Evolutionary conservation across 2,113 vertebrate genomes (phyloP).

Genomic region (Ceyx margarethae): DNA sequence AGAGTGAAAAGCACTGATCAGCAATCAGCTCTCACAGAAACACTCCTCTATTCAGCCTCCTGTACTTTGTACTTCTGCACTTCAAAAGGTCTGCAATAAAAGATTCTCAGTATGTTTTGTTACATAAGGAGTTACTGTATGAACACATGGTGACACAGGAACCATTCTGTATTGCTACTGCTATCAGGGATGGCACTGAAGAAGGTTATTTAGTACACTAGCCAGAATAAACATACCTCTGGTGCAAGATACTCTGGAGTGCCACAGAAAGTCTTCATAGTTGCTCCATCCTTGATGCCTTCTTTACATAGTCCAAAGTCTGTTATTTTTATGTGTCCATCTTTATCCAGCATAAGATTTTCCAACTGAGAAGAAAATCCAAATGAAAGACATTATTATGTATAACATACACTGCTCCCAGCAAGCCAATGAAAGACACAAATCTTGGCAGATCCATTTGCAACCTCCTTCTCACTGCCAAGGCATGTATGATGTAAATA

Average conservation of each 20-base stretch:
- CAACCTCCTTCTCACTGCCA: neutral
- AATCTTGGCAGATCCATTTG: neutral
- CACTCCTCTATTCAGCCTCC: neutral
- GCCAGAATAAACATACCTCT: conserved; percentile 77
- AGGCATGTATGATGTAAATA: neutral
- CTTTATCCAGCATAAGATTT: conserved; percentile 98
- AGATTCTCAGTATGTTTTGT: neutral
- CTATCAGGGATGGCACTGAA: neutral
- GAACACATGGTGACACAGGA: neutral
- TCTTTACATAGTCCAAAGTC: conserved; percentile 98
- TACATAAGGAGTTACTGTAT: neutral
- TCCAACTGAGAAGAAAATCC: conserved; percentile 81
- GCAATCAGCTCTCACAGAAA: neutral
- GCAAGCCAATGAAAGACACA: neutral
- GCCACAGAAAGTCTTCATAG: conserved; percentile 99
- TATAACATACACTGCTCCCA: neutral
- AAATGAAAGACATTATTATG: neutral
- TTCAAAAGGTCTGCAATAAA: neutral
- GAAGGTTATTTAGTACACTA: neutral
- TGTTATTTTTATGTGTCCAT: conserved; percentile 97
- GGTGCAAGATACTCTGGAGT: conserved; percentile 97
- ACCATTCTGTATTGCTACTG: neutral
- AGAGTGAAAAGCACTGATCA: neutral
- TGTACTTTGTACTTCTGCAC: neutral
- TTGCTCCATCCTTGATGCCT: conserved; percentile 95